Evolutionary conservation across 2,797 vertebrate genomes (phyloP).

Genomic region (Xiphorhynchus erythropygius): DNA sequence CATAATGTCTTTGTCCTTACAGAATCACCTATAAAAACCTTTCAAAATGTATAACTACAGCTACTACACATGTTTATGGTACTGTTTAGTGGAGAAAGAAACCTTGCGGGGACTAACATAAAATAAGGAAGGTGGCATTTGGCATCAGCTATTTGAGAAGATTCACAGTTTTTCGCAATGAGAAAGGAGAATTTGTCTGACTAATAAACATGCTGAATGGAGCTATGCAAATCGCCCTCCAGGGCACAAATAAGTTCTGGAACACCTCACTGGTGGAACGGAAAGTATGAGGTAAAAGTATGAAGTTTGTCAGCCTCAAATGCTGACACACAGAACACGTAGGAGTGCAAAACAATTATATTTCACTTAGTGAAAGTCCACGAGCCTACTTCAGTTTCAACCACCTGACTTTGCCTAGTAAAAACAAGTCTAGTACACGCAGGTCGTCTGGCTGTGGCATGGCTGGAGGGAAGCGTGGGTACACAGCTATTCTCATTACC

Average conservation of each 20-base stretch:
- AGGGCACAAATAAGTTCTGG: not conserved
- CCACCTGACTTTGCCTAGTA: not conserved
- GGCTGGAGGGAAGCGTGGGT: not conserved
- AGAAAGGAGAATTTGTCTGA: not conserved
- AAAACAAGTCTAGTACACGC: not conserved
- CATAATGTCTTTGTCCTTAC: not conserved
- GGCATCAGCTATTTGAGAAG: not conserved
- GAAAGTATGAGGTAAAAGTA: slow-evolving; percentile 35
- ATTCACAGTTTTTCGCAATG: not conserved
- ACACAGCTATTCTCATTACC: not conserved
- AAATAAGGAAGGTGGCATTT: not conserved
- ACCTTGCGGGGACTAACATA: not conserved
- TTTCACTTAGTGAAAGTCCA: not conserved
- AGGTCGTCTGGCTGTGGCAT: not conserved
- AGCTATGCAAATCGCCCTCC: not conserved
- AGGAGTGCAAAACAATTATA: not conserved
- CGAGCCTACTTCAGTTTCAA: not conserved
- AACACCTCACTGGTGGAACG: not conserved
- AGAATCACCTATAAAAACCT: not conserved
- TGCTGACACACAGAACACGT: not conserved
- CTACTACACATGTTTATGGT: not conserved
- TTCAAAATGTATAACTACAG: not conserved
- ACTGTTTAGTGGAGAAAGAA: not conserved
- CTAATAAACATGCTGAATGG: not conserved
- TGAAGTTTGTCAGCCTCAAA: no score